Evolutionary conservation across 2,888 invertebrate species (phyloP).

Genomic region (Scotopteryx bipunctaria): DNA sequence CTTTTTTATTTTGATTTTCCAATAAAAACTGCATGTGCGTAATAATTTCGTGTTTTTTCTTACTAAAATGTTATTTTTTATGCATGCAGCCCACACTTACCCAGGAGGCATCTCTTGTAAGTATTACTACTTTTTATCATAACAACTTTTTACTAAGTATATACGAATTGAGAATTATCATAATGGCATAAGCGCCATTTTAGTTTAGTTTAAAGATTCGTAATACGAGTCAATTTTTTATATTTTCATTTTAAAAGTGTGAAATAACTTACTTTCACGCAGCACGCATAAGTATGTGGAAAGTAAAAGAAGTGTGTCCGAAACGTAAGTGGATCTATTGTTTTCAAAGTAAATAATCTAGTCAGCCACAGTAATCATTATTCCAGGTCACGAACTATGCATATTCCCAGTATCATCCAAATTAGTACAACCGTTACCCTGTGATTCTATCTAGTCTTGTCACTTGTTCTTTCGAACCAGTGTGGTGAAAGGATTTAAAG

Average conservation of each 20-base stretch:
- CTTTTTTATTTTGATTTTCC: neutral
- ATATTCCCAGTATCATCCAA: no score
- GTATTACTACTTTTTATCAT: constrained; percentile 51
- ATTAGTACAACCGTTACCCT: no score
- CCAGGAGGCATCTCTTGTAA: constrained; percentile 78
- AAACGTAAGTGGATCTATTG: constrained; percentile 66
- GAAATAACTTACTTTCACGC: constrained; percentile 53
- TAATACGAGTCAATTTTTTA: neutral
- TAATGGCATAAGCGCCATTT: no score
- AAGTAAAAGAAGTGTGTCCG: constrained; percentile 77
- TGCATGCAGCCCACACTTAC: constrained; percentile 83
- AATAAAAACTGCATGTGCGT: constrained; percentile 26
- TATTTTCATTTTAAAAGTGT: neutral
- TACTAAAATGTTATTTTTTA: constrained; percentile 64
- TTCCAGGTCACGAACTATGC: no score
- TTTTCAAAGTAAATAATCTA: neutral
- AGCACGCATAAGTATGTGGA: constrained; percentile 77
- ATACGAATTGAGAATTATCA: no score
- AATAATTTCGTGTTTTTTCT: constrained; percentile 35
- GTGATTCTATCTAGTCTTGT: no score
- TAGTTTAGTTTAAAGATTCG: no score
- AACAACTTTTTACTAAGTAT: neutral
- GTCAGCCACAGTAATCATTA: no score
- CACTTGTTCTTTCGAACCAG: no score
- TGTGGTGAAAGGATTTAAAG: no score